These are phyloP conservation scores for Melopsittacus undulatus DNA, from an alignment of 2,797 vertebrate species.

Conservation along the genomic window DNA sequence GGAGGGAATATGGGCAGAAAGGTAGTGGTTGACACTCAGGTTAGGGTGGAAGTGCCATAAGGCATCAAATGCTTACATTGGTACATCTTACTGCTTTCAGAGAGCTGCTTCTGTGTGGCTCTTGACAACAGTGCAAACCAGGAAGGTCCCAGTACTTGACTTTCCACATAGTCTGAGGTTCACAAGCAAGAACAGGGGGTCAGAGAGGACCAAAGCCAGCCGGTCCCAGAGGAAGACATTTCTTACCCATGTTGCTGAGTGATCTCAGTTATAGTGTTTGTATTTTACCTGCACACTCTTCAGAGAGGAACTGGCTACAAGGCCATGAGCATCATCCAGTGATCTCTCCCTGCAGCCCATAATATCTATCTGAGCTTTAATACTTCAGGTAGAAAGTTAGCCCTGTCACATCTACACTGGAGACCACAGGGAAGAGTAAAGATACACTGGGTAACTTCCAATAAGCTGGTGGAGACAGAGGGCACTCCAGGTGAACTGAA, in stretches of 20 bases:
- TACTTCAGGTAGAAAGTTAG: background rate
- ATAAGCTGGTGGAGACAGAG: background rate
- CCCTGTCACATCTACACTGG: background rate
- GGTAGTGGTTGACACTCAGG: background rate
- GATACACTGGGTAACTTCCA: background rate
- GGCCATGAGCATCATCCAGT: background rate
- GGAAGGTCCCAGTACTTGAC: background rate
- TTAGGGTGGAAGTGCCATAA: background rate
- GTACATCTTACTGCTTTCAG: background rate
- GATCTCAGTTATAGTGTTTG: background rate
- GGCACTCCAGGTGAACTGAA: background rate
- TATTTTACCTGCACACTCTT: background rate
- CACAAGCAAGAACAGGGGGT: background rate
- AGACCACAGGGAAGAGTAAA: background rate
- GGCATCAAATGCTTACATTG: rapidly evolving
- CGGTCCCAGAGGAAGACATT: background rate
- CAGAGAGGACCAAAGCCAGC: background rate
- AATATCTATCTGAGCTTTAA: background rate
- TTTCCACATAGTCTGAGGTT: rapidly evolving
- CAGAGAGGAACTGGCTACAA: background rate
- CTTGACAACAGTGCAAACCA: background rate
- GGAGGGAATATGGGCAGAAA: background rate
- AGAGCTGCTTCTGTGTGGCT: background rate
- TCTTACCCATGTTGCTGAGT: background rate
- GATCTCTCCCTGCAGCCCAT: background rate